Evolutionary conservation across 2,797 vertebrate genomes (phyloP).

Genomic region (Alosa sapidissima): DNA sequence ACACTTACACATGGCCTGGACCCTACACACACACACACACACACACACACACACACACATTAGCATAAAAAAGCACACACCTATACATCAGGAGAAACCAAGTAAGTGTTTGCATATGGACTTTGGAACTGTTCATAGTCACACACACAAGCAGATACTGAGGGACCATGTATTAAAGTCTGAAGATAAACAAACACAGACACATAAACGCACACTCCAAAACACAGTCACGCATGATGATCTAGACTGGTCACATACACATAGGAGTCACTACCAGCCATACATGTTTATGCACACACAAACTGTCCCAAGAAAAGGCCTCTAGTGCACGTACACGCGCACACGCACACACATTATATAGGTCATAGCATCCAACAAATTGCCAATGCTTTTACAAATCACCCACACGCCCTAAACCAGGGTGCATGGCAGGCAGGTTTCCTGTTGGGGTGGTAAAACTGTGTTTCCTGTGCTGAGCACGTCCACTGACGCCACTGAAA

Average conservation of each 20-base stretch:
- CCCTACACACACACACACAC: conserved; percentile 69
- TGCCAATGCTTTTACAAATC: neutral
- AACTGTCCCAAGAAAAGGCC: neutral
- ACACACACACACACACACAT: conserved; percentile 30
- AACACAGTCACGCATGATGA: neutral
- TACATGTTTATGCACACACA: neutral
- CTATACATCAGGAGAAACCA: neutral
- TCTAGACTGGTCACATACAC: neutral
- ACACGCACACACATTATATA: neutral
- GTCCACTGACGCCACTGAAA: neutral
- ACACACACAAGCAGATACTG: neutral
- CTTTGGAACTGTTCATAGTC: neutral
- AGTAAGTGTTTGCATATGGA: neutral
- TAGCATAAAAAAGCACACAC: neutral
- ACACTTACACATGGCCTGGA: conserved; percentile 84
- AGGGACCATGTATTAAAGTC: neutral
- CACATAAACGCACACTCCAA: conserved; percentile 45
- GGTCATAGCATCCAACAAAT: conserved; percentile 21
- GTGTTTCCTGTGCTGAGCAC: neutral
- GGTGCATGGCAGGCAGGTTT: neutral
- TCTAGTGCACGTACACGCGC: neutral
- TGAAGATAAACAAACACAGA: conserved; percentile 12
- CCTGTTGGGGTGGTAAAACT: neutral
- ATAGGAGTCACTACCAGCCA: neutral
- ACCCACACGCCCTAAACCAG: neutral